Percentiles rank a stretch among this genome's conserved stretches.
Conservation (phyloP, 2,888 invertebrate species). For the Trileptium ribeirensis region DNA sequence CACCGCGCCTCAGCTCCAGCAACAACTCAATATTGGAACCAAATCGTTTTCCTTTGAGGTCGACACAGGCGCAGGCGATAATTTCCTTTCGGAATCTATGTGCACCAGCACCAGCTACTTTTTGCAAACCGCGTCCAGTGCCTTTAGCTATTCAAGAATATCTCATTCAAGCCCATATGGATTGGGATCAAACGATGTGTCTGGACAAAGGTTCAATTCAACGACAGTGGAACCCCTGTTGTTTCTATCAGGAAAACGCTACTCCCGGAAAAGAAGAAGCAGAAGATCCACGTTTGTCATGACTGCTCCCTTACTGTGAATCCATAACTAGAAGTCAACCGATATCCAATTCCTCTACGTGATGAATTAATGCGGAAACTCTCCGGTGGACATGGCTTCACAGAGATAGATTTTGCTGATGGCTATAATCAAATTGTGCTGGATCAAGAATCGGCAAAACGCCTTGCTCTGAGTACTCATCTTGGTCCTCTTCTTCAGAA, state of each 20-base stretch:
- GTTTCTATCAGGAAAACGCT: conserved; percentile 5
- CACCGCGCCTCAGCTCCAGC: no score
- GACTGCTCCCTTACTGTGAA: conserved; percentile 1
- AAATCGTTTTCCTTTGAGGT: no score
- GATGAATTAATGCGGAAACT: neutral
- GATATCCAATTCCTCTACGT: neutral
- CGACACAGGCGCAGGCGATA: no score
- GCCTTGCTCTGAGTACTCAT: conserved; percentile 23
- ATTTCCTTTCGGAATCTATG: no score
- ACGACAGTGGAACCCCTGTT: neutral
- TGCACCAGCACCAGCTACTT: no score
- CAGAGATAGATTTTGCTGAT: neutral
- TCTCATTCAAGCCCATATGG: no score
- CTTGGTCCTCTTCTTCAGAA: conserved; percentile 22
- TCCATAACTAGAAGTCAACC: neutral
- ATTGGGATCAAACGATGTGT: no score
- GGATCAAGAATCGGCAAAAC: neutral
- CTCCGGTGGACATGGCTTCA: neutral
- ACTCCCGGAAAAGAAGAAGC: neutral
- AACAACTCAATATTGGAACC: no score
- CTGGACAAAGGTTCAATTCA: no score
- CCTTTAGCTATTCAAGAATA: no score
- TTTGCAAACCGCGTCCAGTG: no score
- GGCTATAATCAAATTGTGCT: neutral
- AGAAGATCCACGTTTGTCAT: neutral